These are phyloP conservation scores for Stenurella melanura DNA, from an alignment of 2,888 invertebrate genomes.

Conservation along the genomic window DNA sequence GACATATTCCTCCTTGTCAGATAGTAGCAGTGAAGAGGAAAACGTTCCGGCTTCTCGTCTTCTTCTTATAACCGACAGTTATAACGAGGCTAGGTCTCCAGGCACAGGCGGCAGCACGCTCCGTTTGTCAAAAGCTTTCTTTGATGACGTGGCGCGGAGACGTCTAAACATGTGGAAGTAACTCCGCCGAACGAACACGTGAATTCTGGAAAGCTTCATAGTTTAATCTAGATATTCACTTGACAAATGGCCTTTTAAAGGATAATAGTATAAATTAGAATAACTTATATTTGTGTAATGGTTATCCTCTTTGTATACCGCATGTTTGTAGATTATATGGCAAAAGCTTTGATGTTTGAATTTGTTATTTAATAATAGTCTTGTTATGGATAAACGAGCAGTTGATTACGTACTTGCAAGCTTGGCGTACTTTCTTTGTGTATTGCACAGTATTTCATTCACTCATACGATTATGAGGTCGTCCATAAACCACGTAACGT, in stretches of 20 bases:
- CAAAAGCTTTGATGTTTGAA: neutral
- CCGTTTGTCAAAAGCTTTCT: constrained; percentile 70
- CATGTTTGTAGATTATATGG: neutral
- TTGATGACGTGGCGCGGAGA: constrained; percentile 63
- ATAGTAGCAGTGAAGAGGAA: constrained; percentile 41
- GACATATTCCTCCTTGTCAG: constrained; percentile 39
- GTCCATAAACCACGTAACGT: too few relatives aligned
- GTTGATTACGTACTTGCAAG: too few relatives aligned
- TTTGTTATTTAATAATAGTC: neutral
- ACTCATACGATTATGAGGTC: too few relatives aligned
- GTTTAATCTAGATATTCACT: constrained; percentile 33
- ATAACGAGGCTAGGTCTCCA: constrained; percentile 61
- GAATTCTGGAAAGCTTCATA: constrained; percentile 37
- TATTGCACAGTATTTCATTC: too few relatives aligned
- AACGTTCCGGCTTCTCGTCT: constrained; percentile 40
- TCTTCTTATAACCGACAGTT: constrained; percentile 50
- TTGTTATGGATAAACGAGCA: neutral
- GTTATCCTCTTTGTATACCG: neutral
- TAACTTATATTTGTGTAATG: neutral
- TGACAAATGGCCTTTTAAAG: constrained; percentile 29
- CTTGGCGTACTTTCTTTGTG: too few relatives aligned
- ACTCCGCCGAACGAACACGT: constrained; percentile 54
- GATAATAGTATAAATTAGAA: constrained; percentile 11
- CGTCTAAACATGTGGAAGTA: constrained; percentile 66
- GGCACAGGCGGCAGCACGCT: constrained; percentile 67